Base-by-base conservation (phyloP, 2,113 vertebrate genomes). In the Paratilapia polleni region DNA sequence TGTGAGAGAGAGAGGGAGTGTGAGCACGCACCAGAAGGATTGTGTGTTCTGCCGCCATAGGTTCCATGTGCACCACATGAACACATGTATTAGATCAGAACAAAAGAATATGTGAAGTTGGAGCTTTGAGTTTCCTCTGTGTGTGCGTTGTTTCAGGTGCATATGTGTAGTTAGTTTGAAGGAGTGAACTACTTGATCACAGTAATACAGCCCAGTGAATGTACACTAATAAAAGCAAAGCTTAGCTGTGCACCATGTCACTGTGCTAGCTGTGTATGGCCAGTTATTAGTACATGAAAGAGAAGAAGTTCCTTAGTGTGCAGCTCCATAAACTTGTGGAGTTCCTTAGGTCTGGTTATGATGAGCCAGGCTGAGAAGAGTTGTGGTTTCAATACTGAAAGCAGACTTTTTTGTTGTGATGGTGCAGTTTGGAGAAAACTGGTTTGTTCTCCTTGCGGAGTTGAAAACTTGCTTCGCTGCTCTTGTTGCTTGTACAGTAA, bases 201-300 rank as follows among this genome's bases (percentile, higher is more conserved):
- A 54, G 54, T 31, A n/a, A n/a, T 73, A 54, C 17, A 73, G 31
- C 47, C 54, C 19, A 8, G 68, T 73, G 47, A 54, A 54, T 54
- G 47, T 54, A 73, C 68, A n/a, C 28, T 54, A 54, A 73, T 54
- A 52, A 73, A 73, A 73, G 66, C 26, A 34, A 73, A 54, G 68
- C 47, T 73, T 34, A 54, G 47, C 68, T 54, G 47, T 73, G 47
- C 26, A 73, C 47, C 52, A 54, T 54, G 20, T 54, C 47, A 31
- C 26, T 54, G 47, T 19, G 47, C 31, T 14, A 34, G 43, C 47
- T 54, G 11, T n/a, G 26, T 54, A 54, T 73, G 47, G 68, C 47
- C 52, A 52, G 52, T 34, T 73, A 34, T 17, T 34, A 73, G 68
- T 73, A 49, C 47, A 73, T 73, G 47, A 73, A 73, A 54, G 68